Conservation (phyloP, 2,113 vertebrate genomes). For the Candoia aspera region DNA sequence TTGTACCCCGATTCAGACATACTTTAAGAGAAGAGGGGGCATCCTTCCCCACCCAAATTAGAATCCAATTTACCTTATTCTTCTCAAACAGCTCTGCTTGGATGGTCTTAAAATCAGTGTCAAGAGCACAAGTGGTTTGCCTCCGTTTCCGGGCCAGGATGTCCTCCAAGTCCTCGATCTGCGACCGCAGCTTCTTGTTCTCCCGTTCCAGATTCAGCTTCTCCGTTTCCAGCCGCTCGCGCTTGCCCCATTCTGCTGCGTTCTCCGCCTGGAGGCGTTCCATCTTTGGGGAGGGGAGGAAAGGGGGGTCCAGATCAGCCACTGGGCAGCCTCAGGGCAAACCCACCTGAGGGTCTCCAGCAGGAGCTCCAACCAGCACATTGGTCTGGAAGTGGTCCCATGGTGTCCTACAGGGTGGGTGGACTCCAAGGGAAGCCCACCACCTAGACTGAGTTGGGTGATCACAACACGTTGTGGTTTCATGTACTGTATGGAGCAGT, state of each 20-base stretch:
- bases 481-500: too few relatives aligned
- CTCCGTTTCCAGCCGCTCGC: slow-evolving; percentile 94
- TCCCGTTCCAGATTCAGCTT: slow-evolving; percentile 94
- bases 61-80: slow-evolving; percentile 83
- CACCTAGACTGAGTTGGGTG: too few relatives aligned
- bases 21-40: neutral
- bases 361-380: too few relatives aligned
- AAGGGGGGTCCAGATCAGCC: neutral
- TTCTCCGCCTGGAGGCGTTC: slow-evolving; percentile 96
- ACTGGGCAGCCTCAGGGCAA: too few relatives aligned
- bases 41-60: neutral
- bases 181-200: slow-evolving; percentile 93
- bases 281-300: slow-evolving; percentile 77
- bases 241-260: slow-evolving; percentile 91
- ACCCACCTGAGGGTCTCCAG: too few relatives aligned
- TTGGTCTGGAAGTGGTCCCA: too few relatives aligned
- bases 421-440: too few relatives aligned
- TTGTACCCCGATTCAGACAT: neutral
- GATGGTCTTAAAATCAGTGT: slow-evolving; percentile 91
- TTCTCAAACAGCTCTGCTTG: slow-evolving; percentile 93
- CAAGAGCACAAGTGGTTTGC: slow-evolving; percentile 87
- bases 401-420: too few relatives aligned
- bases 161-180: slow-evolving; percentile 95
- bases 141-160: slow-evolving; percentile 87
- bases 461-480: too few relatives aligned